Base-by-base conservation (phyloP, 2,113 vertebrate genomes). In the Scomber scombrus region DNA sequence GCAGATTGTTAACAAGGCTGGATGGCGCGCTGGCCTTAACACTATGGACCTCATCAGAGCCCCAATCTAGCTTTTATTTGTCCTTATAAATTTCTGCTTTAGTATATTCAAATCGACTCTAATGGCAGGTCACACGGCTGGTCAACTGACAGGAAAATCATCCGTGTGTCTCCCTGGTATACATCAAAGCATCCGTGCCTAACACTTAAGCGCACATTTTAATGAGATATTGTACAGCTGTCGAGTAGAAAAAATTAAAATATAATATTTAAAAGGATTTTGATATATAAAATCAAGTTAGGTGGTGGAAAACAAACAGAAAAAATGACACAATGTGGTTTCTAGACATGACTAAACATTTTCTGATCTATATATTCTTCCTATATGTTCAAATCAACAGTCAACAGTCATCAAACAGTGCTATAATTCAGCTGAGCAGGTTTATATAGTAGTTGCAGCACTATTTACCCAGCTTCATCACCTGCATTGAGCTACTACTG, bases 11-110 rank as follows among this genome's bases (percentile, higher is more conserved):
- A 82, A 85, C 85, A 55, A 71, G 78, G 85, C 78, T 26, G 23
- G 23, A 26, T 26, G 23, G 23, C 23, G 23, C 3, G 23, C 23
- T 79, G 85, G 84, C 75, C 75, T 40, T 70, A 31, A 64, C 82
- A 55, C 80, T 29, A 87, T 75, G 86, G 85, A 86, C 91, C 90
- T 89, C 90, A 92, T 93, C 90, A 91, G 78, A 66, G 83, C 71
- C 66, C 56, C 83, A 64, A 57, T 88, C 83, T 50, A 49, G 73
- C 77, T 64, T 68, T 72, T 78, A 77, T 86, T 77, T 86, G 63
- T 54, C 63, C 82, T 73, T 47, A 29, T 75, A n/a, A 11, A 79
- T 76, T 77, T 60, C 50, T 34, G 71, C 68, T 60, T 4, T 15
- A 58, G 54, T 71, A 58, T 50, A 83, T 85, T 84, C 51, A 85